Conservation (phyloP, 1,140 invertebrate species). For the Oncopodura yosiiana region DNA sequence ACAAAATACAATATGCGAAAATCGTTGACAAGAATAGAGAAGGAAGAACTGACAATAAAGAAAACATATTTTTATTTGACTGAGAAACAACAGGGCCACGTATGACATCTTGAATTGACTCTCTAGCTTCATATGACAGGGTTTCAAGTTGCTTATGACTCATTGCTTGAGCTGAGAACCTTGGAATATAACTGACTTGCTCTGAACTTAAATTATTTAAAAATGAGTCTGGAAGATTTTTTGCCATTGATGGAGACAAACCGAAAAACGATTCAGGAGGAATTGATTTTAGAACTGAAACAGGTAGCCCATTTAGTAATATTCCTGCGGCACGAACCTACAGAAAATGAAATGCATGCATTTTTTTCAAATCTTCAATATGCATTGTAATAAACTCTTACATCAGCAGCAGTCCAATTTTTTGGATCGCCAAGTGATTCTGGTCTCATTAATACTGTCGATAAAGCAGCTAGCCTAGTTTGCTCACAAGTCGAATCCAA, state of each 20-base stretch:
- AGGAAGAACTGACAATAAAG: too few species aligned
- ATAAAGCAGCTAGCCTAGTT: constrained; percentile 16
- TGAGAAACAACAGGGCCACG: constrained; percentile 10
- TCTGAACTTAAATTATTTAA: constrained; percentile 10
- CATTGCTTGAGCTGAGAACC: constrained; percentile 26
- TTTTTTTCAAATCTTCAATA: background rate
- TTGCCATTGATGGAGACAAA: constrained; percentile 21
- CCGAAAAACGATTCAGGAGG: constrained; percentile 27
- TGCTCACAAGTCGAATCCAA: constrained; percentile 21
- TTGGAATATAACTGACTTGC: constrained; percentile 22
- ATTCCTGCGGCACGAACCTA: constrained; percentile 21
- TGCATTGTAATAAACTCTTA: background rate
- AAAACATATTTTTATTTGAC: too few species aligned
- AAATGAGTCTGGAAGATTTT: background rate
- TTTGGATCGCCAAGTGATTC: constrained; percentile 17
- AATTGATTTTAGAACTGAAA: constrained; percentile 4
- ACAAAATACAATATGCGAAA: too few species aligned
- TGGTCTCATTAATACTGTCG: background rate
- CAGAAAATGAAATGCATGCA: background rate
- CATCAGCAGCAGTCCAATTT: constrained; percentile 28
- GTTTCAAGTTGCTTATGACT: constrained; percentile 8
- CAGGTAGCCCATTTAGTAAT: constrained; percentile 17
- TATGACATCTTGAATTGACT: constrained; percentile 5
- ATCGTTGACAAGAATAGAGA: too few species aligned
- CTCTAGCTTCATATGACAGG: constrained; percentile 2